A percentile compares a stretch with the other conserved stretches of the same genome.
phyloP scores from a whole-genome alignment of 1,140 invertebrate species.

The Calephelis nemesis region DNA sequence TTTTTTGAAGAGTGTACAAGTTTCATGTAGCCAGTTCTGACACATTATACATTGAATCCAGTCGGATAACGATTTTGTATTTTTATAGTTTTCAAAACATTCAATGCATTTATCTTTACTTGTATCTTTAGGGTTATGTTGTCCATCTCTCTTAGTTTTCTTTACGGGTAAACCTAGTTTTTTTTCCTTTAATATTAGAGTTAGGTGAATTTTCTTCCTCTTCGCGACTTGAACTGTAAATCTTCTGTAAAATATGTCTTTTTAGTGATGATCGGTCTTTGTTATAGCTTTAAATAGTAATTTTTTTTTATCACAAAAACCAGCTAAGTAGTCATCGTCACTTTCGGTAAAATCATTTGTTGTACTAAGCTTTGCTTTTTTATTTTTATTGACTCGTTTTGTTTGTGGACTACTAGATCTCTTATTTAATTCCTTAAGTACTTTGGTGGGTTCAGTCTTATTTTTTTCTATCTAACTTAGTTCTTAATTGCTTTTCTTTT shows the following conservation, averaged over 20 bases:
- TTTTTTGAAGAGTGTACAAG: conserved; percentile 22
- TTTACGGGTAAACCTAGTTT: too few relatives aligned
- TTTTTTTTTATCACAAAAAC: conserved; percentile 27
- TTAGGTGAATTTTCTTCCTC: conserved; percentile 17
- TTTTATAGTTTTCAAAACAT: conserved; percentile 33
- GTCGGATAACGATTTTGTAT: conserved; percentile 28
- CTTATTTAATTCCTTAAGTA: conserved; percentile 2
- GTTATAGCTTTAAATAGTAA: conserved; percentile 20
- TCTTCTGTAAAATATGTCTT: conserved; percentile 5
- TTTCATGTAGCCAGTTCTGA: conserved; percentile 13
- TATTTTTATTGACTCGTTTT: background rate
- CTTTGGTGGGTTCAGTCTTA: background rate
- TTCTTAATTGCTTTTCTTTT: conserved; percentile 18
- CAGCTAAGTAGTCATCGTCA: conserved; percentile 19
- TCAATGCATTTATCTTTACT: background rate
- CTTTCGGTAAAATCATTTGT: conserved; percentile 8
- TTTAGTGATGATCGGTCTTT: conserved; percentile 19
- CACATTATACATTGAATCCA: conserved; percentile 27
- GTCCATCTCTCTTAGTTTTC: too few relatives aligned
- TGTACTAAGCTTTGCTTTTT: background rate
- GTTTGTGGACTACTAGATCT: too few relatives aligned
- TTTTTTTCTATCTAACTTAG: background rate
- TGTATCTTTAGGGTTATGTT: too few relatives aligned
- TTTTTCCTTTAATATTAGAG: background rate
- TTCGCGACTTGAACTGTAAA: conserved; percentile 27